Evolutionary conservation across 2,888 invertebrate genomes (phyloP), one percentile per base, ranked within the genome.

Genomic region (Calliopum simillimum): DNA sequence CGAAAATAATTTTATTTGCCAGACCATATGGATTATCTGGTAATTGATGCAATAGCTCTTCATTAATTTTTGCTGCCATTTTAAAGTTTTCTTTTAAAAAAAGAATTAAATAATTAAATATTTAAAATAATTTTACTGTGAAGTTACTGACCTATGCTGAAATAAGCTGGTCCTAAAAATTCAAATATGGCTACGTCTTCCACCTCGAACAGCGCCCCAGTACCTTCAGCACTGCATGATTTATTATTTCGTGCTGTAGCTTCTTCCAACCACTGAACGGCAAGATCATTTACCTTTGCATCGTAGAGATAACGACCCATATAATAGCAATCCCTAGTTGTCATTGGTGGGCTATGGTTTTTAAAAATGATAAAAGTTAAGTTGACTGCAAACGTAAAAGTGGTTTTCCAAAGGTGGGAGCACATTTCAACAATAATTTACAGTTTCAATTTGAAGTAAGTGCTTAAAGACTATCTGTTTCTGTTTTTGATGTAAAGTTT

Each of bases 231-330:
- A 4, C 44, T 46, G 13, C n/a, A 12, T 21, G 68, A 68, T 5
- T 69, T 25, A 14, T 21, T 47, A 19, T 56, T 23, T 5, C n/a
- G 62, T 14, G 69, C 12, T 13, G 70, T 66, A 0, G 83, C 78
- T 56, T 76, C 69, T 5, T 76, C 55, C 1, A 83, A 71, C 83
- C 83, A 83, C 16, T 81, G 78, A 12, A 71, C 64, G 8, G 82
- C 76, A 8, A 62, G 72, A 2, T 69, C 53, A 41, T 76, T 71
- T 1, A 75, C 61, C 1, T 71, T 4, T 1, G 70, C 21, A 6
- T 76, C 41, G 25, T 75, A 75, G 0, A 80, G 71, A 62, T 64
- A 59, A 2, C 59, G 56, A 2, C 79, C 83, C 14, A 83, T 33
- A 14, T 70, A 63, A 6, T 67, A 77, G 49, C 82, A 80, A 41